Percentiles rank a stretch among this genome's conserved stretches.
Conservation (phyloP, 2,888 invertebrate genomes). For the Tortrix viridana region DNA sequence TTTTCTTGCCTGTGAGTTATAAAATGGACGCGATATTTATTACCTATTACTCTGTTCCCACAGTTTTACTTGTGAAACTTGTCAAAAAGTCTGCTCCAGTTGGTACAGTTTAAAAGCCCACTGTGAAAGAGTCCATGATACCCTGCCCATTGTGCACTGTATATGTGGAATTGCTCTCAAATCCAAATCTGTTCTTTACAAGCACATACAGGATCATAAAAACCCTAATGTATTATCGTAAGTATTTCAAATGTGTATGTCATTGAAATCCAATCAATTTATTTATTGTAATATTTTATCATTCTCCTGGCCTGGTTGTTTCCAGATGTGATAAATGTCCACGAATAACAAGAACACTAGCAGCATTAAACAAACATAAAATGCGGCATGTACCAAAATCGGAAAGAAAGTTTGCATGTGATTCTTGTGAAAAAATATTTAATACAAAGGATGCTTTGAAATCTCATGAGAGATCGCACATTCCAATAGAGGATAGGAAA, state of each 20-base stretch:
- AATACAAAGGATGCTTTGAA: constrained; percentile 76
- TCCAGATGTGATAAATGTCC: constrained; percentile 82
- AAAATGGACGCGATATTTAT: not conserved
- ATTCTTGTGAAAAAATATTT: constrained; percentile 77
- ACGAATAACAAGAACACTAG: constrained; percentile 74
- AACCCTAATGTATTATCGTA: constrained; percentile 77
- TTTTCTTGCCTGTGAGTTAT: no score
- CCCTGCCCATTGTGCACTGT: constrained; percentile 71
- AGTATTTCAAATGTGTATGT: constrained; percentile 48
- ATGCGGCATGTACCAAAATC: constrained; percentile 81
- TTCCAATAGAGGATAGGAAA: constrained; percentile 81
- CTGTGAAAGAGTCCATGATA: constrained; percentile 63
- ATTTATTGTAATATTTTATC: not conserved
- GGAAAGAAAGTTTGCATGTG: constrained; percentile 75
- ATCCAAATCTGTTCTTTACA: constrained; percentile 80
- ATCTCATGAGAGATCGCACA: constrained; percentile 80
- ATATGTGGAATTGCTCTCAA: constrained; percentile 76
- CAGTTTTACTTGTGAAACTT: constrained; percentile 75
- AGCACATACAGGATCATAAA: constrained; percentile 81
- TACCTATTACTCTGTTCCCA: constrained; percentile 39
- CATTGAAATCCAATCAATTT: not conserved
- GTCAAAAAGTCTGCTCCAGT: constrained; percentile 70
- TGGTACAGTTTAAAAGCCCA: constrained; percentile 78
- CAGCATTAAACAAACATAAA: constrained; percentile 78
- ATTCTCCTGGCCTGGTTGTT: constrained; percentile 31